Percentiles rank a stretch among this genome's conserved stretches.
These are phyloP conservation scores for Lepetodrilus schrolli DNA, from an alignment of 2,888 invertebrate species.

Conservation along the genomic window DNA sequence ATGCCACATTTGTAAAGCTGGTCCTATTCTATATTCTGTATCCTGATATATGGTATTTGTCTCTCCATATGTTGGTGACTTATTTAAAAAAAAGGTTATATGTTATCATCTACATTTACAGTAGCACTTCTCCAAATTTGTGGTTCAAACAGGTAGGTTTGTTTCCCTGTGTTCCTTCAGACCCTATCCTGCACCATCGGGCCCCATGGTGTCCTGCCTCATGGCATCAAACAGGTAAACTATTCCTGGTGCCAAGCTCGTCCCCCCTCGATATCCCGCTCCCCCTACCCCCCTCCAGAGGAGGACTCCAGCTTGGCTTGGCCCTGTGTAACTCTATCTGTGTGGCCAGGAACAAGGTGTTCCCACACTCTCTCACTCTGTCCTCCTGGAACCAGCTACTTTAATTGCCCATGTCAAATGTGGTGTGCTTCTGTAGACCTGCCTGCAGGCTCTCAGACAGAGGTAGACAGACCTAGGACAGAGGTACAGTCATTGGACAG, in stretches of 20 bases:
- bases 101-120: too few relatives aligned
- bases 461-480: neutral
- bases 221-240: neutral
- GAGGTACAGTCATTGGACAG: neutral
- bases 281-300: neutral
- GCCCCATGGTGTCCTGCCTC: neutral
- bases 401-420: constrained; percentile 26
- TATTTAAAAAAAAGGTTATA: too few relatives aligned
- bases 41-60: too few relatives aligned
- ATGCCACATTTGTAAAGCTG: too few relatives aligned
- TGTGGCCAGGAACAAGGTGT: constrained; percentile 7
- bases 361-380: constrained; percentile 4
- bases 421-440: constrained; percentile 2
- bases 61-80: too few relatives aligned
- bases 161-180: too few relatives aligned
- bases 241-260: neutral
- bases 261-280: neutral
- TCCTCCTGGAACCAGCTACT: constrained; percentile 17
- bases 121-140: too few relatives aligned
- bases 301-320: neutral
- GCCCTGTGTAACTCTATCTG: neutral
- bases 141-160: too few relatives aligned
- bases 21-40: too few relatives aligned
- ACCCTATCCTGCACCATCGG: neutral
- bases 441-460: neutral